Conservation (phyloP, 2,888 invertebrate genomes). For the Andrena trimmerana region DNA sequence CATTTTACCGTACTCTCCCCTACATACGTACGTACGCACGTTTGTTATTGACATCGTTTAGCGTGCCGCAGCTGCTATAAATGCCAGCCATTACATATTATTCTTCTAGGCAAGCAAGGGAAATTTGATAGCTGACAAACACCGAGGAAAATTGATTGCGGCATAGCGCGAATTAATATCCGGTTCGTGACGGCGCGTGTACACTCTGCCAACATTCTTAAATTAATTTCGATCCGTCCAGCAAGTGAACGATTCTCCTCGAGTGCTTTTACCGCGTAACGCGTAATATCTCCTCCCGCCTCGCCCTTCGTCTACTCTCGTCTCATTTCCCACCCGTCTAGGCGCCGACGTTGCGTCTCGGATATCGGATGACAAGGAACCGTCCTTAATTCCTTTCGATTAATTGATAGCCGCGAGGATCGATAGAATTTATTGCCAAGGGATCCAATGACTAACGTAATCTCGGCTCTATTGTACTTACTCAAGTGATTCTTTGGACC, state of each 20-base stretch:
- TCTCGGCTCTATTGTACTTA: neutral
- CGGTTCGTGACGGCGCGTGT: constrained; percentile 70
- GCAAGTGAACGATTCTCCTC: constrained; percentile 16
- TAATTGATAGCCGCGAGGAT: neutral
- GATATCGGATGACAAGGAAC: constrained; percentile 1
- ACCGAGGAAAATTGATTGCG: constrained; percentile 64
- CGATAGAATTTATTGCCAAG: constrained; percentile 1
- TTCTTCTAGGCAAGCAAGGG: constrained; percentile 28
- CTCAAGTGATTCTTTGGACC: no score
- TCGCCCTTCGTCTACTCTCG: neutral
- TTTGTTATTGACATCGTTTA: neutral
- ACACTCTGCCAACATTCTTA: constrained; percentile 61
- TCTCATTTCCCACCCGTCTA: no score
- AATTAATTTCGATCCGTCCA: constrained; percentile 67
- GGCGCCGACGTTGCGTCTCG: no score
- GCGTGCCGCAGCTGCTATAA: neutral
- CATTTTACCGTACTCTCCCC: no score
- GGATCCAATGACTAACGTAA: neutral
- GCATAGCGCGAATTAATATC: constrained; percentile 72
- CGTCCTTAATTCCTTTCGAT: constrained; percentile 17
- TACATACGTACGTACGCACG: neutral
- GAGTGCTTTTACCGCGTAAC: constrained; percentile 4
- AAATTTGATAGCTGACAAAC: constrained; percentile 72
- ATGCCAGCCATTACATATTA: constrained; percentile 21
- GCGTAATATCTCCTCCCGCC: neutral